A percentile compares a stretch with the other conserved stretches of the same genome.
These are phyloP conservation scores for Ylistrum balloti DNA, from an alignment of 1,140 invertebrate genomes.

Conservation along the genomic window DNA sequence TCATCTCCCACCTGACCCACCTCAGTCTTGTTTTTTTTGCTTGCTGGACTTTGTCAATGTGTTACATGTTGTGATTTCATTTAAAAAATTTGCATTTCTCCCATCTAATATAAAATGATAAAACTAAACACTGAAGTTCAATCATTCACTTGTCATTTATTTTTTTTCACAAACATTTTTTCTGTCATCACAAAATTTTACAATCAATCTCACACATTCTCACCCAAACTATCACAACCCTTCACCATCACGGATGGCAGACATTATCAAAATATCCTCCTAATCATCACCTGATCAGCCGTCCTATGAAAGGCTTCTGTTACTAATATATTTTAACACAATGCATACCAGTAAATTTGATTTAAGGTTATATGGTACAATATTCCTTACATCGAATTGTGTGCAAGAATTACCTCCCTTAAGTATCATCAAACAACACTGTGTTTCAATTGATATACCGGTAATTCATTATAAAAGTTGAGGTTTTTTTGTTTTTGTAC, in stretches of 20 bases:
- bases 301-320: background rate
- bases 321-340: background rate
- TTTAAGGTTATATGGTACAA: background rate
- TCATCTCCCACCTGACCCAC: no score
- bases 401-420: background rate
- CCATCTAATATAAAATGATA: background rate
- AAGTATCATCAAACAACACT: no score
- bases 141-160: background rate
- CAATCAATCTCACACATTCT: background rate
- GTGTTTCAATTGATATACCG: no score
- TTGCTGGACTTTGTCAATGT: no score
- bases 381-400: background rate
- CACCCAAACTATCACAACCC: constrained; percentile 6
- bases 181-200: background rate
- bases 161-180: background rate
- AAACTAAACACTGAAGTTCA: background rate
- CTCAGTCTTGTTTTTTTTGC: no score
- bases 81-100: no score
- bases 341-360: background rate
- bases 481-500: no score
- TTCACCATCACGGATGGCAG: background rate
- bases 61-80: no score
- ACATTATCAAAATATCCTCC: background rate
- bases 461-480: no score
- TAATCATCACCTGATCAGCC: background rate